Evolutionary conservation across 2,888 invertebrate species (phyloP).

Genomic region (Poecilobothrus nobilitatus): DNA sequence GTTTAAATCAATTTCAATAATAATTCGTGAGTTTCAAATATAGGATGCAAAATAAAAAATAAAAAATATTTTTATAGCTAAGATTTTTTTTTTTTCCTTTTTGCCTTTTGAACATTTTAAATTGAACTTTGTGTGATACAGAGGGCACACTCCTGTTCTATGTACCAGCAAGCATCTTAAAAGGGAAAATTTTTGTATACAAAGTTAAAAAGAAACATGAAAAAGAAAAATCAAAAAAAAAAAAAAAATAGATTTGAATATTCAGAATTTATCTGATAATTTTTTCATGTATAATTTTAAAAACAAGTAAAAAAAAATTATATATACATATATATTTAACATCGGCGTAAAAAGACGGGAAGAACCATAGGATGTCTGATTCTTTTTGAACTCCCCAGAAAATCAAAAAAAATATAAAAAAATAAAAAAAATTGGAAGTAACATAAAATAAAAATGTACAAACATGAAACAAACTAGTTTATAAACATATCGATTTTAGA

Average conservation of each 20-base stretch:
- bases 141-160: not conserved
- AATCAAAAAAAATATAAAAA: not conserved
- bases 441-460: not conserved
- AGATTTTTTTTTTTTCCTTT: not conserved
- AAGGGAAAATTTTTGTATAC: not conserved
- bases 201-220: too few species aligned
- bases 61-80: too few species aligned
- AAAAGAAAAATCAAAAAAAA: not conserved
- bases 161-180: not conserved
- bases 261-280: conserved; percentile 1
- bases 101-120: not conserved
- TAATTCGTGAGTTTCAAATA: too few species aligned
- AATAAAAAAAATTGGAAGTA: not conserved
- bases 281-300: not conserved
- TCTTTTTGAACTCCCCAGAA: not conserved
- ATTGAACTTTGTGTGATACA: not conserved
- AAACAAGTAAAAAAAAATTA: not conserved
- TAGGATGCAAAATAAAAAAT: too few species aligned
- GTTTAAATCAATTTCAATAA: too few species aligned
- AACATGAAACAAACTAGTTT: not conserved
- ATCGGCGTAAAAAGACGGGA: not conserved
- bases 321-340: not conserved
- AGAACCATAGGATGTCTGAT: not conserved
- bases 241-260: not conserved
- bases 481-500: not conserved